Evolutionary conservation across 2,797 vertebrate genomes (phyloP).

Genomic region (Pelobates cultripes): DNA sequence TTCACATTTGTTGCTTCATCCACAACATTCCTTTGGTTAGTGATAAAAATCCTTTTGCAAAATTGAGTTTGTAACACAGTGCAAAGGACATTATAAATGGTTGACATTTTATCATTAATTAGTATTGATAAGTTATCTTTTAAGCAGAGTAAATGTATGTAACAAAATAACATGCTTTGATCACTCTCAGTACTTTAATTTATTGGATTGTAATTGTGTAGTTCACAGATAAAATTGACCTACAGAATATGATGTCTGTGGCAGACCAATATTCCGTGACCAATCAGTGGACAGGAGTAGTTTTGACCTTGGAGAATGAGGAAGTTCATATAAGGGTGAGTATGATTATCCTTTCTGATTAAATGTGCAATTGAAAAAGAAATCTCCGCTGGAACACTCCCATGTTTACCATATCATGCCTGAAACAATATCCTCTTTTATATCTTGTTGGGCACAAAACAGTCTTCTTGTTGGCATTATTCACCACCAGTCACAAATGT

Average conservation of each 20-base stretch:
- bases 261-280: constrained; percentile 52
- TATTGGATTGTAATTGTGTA: constrained; percentile 39
- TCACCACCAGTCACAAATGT: background rate
- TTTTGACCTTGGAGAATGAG: constrained; percentile 63
- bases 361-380: background rate
- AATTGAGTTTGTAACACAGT: too few species aligned
- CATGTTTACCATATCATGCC: constrained; percentile 10
- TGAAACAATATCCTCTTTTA: constrained; percentile 7
- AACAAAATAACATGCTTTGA: too few species aligned
- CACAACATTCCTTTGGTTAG: too few species aligned
- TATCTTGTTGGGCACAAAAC: background rate
- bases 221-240: constrained; percentile 65
- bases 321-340: constrained; percentile 70
- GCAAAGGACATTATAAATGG: too few species aligned
- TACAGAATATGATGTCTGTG: constrained; percentile 59
- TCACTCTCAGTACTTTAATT: too few species aligned
- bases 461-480: background rate
- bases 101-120: too few species aligned
- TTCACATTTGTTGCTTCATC: too few species aligned
- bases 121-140: too few species aligned
- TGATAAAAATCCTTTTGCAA: too few species aligned
- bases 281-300: constrained; percentile 59
- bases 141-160: too few species aligned
- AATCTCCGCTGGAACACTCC: background rate
- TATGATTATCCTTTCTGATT: background rate